phyloP scores from a whole-genome alignment of 2,797 vertebrate species.

The Danionella dracula region DNA sequence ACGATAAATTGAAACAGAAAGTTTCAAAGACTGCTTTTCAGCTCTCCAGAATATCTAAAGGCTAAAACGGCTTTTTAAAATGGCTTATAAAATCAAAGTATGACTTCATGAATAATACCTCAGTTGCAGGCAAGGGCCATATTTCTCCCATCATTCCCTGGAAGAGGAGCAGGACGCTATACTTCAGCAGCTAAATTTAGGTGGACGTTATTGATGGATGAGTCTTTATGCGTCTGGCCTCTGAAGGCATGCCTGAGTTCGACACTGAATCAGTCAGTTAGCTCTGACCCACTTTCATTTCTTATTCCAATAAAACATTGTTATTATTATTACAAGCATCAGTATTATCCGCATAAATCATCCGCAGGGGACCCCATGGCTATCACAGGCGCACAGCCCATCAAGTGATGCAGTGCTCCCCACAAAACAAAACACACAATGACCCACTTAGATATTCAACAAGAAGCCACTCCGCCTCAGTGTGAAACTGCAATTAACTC shows the following conservation, averaged over 20 bases:
- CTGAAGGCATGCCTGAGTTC: slow-evolving; percentile 40
- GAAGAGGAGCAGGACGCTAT: slow-evolving; percentile 22
- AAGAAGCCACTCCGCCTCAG: slow-evolving; percentile 21
- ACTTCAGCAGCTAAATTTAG: slow-evolving; percentile 42
- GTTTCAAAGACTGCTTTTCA: not conserved
- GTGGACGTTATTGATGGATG: slow-evolving; percentile 49
- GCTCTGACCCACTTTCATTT: slow-evolving; percentile 51
- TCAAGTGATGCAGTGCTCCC: slow-evolving; percentile 46
- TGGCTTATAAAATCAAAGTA: slow-evolving; percentile 11
- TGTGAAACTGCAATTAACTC: slow-evolving; percentile 33
- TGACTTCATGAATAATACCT: slow-evolving; percentile 27
- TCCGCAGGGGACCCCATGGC: slow-evolving; percentile 35
- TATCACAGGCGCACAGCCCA: slow-evolving; percentile 33
- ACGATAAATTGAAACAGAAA: too few relatives aligned
- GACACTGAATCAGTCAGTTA: slow-evolving; percentile 43
- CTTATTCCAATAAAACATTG: slow-evolving; percentile 49
- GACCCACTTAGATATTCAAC: slow-evolving; percentile 46
- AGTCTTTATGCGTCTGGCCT: slow-evolving; percentile 39
- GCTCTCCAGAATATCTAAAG: not conserved
- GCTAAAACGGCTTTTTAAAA: not conserved
- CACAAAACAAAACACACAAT: slow-evolving; percentile 40
- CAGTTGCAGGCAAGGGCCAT: slow-evolving; percentile 12
- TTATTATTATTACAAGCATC: slow-evolving; percentile 50
- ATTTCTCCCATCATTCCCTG: slow-evolving; percentile 24
- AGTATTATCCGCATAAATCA: slow-evolving; percentile 52